Evolutionary conservation across 2,797 vertebrate genomes (phyloP).

Genomic region (Parambassis ranga): DNA sequence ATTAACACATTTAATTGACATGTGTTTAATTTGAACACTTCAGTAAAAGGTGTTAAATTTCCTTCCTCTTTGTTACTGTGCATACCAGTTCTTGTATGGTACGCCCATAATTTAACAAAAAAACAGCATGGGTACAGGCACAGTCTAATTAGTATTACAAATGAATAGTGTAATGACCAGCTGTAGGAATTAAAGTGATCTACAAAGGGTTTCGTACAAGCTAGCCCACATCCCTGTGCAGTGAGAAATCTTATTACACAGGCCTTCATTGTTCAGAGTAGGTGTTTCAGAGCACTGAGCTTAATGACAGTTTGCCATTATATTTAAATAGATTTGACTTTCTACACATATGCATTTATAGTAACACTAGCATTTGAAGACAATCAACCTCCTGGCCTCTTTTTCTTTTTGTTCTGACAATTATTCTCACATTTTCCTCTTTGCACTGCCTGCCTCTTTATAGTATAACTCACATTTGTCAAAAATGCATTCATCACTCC

Average conservation of each 20-base stretch:
- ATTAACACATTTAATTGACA: too few relatives aligned
- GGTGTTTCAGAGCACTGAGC: slow-evolving; percentile 23
- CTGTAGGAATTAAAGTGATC: not conserved
- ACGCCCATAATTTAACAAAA: not conserved
- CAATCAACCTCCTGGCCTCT: not conserved
- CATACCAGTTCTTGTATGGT: not conserved
- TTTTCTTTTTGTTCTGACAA: not conserved
- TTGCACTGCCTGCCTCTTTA: not conserved
- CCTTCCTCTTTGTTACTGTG: too few relatives aligned
- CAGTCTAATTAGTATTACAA: slow-evolving; percentile 25
- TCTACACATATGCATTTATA: slow-evolving; percentile 23
- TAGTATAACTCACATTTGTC: too few relatives aligned
- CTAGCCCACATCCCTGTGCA: not conserved
- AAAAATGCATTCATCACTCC: too few relatives aligned
- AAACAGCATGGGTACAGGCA: not conserved
- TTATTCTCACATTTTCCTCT: not conserved
- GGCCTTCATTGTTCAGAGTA: slow-evolving; percentile 34
- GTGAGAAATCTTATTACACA: not conserved
- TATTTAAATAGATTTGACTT: slow-evolving; percentile 17
- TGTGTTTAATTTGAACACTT: too few relatives aligned
- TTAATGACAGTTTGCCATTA: slow-evolving; percentile 45
- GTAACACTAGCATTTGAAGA: not conserved
- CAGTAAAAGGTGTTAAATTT: too few relatives aligned
- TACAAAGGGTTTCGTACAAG: not conserved
- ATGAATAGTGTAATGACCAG: slow-evolving; percentile 1